Evolutionary conservation across 2,797 vertebrate genomes (phyloP).

Genomic region (Moxostoma hubbsi): DNA sequence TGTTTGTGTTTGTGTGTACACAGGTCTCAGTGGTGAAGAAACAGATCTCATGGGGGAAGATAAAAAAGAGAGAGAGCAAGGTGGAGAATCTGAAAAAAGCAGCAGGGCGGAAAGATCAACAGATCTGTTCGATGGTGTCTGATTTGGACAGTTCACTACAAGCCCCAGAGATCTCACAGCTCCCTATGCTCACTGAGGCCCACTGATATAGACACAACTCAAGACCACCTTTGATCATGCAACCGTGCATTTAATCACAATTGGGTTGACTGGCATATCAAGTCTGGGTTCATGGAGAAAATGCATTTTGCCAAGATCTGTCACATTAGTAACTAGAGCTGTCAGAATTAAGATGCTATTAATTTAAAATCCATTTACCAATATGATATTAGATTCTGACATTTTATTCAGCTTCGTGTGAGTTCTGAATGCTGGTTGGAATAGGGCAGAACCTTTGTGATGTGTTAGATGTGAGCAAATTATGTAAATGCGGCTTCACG

Average conservation of each 20-base stretch:
- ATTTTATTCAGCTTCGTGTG: no score
- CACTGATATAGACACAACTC: slow-evolving; percentile 29
- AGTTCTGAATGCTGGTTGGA: no score
- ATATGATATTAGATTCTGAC: no score
- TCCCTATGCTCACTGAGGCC: slow-evolving; percentile 21
- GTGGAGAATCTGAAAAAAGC: slow-evolving; percentile 43
- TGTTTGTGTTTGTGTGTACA: background rate
- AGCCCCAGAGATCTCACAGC: slow-evolving; percentile 5
- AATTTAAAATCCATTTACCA: no score
- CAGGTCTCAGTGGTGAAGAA: slow-evolving; percentile 49
- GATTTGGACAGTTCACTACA: background rate
- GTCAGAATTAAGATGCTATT: no score
- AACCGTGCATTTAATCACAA: slow-evolving; percentile 2
- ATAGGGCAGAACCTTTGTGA: no score
- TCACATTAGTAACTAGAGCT: background rate
- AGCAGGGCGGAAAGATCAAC: slow-evolving; percentile 43
- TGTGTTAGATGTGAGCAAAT: no score
- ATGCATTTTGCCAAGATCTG: background rate
- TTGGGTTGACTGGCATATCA: background rate
- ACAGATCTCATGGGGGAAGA: slow-evolving; percentile 38
- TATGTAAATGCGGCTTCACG: no score
- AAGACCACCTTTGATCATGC: background rate
- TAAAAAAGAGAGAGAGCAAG: slow-evolving; percentile 37
- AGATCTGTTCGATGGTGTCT: slow-evolving; percentile 20
- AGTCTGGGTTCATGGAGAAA: background rate